A percentile compares a stretch with the other conserved stretches of the same genome.
phyloP scores from a whole-genome alignment of 2,888 invertebrate species.

The Sericinus montela region DNA sequence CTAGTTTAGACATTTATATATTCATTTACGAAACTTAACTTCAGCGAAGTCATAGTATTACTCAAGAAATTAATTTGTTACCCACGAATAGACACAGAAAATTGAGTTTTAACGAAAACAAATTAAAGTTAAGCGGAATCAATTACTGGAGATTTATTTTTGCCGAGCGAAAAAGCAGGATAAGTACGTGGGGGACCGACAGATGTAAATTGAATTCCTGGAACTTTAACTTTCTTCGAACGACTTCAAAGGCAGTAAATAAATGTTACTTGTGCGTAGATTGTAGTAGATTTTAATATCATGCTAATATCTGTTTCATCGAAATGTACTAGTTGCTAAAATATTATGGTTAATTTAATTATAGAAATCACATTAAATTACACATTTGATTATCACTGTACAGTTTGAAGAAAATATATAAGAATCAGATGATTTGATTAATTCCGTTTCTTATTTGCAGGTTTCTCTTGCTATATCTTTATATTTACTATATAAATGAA shows the following conservation, averaged over 20 bases:
- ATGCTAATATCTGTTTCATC: too few species aligned
- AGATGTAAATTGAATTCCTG: constrained; percentile 69
- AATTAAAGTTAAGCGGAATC: constrained; percentile 76
- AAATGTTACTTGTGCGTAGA: constrained; percentile 4
- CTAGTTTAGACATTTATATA: too few species aligned
- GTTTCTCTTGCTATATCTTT: too few species aligned
- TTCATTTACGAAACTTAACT: not conserved
- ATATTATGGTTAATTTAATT: too few species aligned
- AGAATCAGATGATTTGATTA: too few species aligned
- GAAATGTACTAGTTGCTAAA: too few species aligned
- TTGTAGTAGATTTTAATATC: not conserved
- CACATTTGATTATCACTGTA: too few species aligned
- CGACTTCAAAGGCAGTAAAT: constrained; percentile 14
- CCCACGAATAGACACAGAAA: constrained; percentile 74
- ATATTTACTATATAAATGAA: too few species aligned
- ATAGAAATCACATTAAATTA: too few species aligned
- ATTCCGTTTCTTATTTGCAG: too few species aligned
- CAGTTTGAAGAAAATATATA: too few species aligned
- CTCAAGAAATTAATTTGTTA: constrained; percentile 60
- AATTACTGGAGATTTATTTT: constrained; percentile 76
- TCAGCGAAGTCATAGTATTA: not conserved
- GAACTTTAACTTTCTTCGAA: constrained; percentile 31
- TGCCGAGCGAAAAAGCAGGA: constrained; percentile 44
- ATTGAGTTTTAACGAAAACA: constrained; percentile 78
- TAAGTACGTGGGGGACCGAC: constrained; percentile 65